Evolutionary conservation across 2,888 invertebrate species (phyloP).

Genomic region (Macrosoma leucophasiata): DNA sequence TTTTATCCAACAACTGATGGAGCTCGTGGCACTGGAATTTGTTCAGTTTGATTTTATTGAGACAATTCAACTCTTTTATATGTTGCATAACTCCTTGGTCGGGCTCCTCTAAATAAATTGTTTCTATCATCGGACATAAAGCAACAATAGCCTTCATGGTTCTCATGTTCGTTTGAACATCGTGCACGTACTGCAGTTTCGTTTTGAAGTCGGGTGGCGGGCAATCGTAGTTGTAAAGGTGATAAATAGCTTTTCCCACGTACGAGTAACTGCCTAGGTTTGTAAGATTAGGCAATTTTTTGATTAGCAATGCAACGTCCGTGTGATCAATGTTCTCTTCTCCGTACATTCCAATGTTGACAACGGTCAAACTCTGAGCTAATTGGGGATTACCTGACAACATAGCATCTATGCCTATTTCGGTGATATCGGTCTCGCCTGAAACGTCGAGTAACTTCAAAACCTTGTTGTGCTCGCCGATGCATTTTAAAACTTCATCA

Average conservation of each 20-base stretch:
- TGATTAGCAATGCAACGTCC: constrained; percentile 78
- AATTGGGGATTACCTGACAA: constrained; percentile 68
- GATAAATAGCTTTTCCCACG: constrained; percentile 78
- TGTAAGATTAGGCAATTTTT: constrained; percentile 78
- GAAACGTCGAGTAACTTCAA: constrained; percentile 80
- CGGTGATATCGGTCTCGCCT: constrained; percentile 81
- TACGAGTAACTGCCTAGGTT: constrained; percentile 81
- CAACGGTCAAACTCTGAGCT: constrained; percentile 73
- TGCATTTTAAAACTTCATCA: constrained; percentile 79
- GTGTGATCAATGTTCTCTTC: constrained; percentile 81
- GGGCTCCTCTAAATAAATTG: constrained; percentile 79
- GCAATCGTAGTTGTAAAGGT: constrained; percentile 71
- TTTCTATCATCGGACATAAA: constrained; percentile 78
- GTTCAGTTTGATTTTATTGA: constrained; percentile 77
- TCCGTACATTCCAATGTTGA: constrained; percentile 82
- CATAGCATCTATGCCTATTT: constrained; percentile 77
- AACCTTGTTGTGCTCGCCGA: constrained; percentile 71
- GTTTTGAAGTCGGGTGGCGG: constrained; percentile 72
- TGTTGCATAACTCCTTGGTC: constrained; percentile 69
- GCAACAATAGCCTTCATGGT: constrained; percentile 76
- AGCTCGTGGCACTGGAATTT: constrained; percentile 79
- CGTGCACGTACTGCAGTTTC: constrained; percentile 81
- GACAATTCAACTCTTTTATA: constrained; percentile 60
- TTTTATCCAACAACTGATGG: constrained; percentile 70
- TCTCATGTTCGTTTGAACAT: constrained; percentile 76